A percentile compares a stretch with the other conserved stretches of the same genome.
Conservation (phyloP, 2,888 invertebrate genomes). For the Apamea epomidion region DNA sequence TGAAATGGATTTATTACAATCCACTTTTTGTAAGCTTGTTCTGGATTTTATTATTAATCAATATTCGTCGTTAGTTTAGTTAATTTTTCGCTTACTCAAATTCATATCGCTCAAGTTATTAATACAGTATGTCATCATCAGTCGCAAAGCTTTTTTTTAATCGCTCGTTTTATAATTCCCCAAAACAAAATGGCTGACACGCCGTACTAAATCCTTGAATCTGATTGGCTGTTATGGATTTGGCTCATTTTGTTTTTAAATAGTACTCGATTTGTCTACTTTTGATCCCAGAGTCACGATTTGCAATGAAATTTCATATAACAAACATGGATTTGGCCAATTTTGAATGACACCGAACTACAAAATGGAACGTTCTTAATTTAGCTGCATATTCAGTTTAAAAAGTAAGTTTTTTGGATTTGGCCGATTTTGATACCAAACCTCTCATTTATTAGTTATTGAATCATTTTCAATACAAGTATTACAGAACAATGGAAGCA, state of each 20-base stretch:
- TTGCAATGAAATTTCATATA: constrained; percentile 40
- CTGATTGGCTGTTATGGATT: constrained; percentile 37
- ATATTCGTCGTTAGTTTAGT: too few relatives aligned
- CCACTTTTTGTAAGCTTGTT: too few relatives aligned
- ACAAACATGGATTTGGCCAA: constrained; percentile 41
- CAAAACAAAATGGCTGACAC: constrained; percentile 38
- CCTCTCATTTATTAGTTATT: background rate
- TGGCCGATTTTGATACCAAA: constrained; percentile 13
- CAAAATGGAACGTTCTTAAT: constrained; percentile 36
- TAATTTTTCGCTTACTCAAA: too few relatives aligned
- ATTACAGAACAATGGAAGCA: too few relatives aligned
- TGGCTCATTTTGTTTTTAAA: constrained; percentile 37
- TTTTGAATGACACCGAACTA: constrained; percentile 39
- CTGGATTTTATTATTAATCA: too few relatives aligned
- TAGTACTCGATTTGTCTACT: constrained; percentile 41
- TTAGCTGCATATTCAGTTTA: constrained; percentile 38
- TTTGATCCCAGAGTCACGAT: constrained; percentile 39
- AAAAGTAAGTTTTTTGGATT: constrained; percentile 37
- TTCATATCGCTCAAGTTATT: too few relatives aligned
- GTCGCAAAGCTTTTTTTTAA: too few relatives aligned
- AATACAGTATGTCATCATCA: too few relatives aligned
- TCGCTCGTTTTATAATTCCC: too few relatives aligned
- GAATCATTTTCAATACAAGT: too few relatives aligned
- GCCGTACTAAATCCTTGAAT: constrained; percentile 40
- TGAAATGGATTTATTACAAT: too few relatives aligned